Conservation (phyloP, 2,113 vertebrate species). For the Glareola pratincola region DNA sequence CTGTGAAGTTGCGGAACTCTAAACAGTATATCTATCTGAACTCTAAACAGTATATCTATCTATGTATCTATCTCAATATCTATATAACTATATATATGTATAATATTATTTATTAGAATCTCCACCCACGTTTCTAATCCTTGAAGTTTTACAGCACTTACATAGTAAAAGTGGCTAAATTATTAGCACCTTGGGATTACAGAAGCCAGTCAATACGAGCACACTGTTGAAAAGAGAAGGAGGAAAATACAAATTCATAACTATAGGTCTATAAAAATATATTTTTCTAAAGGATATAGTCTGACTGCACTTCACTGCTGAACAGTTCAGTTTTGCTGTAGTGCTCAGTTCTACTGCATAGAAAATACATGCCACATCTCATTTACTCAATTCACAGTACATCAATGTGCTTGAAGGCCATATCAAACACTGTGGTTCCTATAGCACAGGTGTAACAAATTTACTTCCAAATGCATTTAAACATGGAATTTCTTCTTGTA, state of each 20-base stretch:
- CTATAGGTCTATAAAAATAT: background rate
- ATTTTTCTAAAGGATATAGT: background rate
- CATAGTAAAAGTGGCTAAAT: background rate
- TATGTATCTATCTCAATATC: background rate
- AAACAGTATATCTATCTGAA: background rate
- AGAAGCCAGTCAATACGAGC: background rate
- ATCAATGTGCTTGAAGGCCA: background rate
- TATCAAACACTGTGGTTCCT: rapidly evolving
- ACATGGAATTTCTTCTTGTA: background rate
- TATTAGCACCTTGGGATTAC: background rate
- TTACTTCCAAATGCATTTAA: background rate
- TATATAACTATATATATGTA: background rate
- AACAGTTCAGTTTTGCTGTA: background rate
- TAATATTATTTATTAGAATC: background rate
- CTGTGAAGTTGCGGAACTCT: background rate
- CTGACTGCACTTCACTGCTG: background rate
- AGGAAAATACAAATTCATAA: background rate
- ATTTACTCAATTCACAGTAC: background rate
- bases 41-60: background rate
- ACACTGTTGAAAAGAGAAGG: background rate
- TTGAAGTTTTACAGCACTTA: background rate
- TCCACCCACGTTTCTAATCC: background rate
- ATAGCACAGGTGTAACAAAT: background rate
- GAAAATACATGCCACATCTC: background rate
- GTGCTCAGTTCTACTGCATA: background rate